These are phyloP conservation scores for Oxystoma pomonae DNA, from an alignment of 2,888 invertebrate genomes.

Conservation along the genomic window DNA sequence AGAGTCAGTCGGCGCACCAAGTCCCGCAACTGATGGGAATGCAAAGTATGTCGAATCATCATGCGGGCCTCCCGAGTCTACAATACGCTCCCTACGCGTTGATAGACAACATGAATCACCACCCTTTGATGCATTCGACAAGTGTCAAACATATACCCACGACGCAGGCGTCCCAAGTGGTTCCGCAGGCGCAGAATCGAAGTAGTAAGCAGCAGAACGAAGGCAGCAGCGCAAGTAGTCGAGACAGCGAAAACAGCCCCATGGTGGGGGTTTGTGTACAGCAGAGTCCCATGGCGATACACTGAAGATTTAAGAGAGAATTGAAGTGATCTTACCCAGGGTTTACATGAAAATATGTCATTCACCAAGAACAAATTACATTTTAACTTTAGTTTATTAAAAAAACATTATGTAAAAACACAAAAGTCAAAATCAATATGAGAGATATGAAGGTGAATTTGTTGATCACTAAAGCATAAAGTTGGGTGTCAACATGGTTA, in stretches of 20 bases:
- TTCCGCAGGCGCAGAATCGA: conserved; percentile 37
- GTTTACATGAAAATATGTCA: too few species aligned
- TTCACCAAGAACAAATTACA: too few species aligned
- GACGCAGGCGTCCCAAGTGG: conserved; percentile 19
- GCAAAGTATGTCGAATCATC: conserved; percentile 16
- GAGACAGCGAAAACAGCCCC: conserved; percentile 63
- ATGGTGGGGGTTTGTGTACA: conserved; percentile 89
- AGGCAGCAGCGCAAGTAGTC: conserved; percentile 7
- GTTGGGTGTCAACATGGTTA: too few species aligned
- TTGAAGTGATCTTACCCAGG: too few species aligned
- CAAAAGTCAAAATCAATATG: too few species aligned
- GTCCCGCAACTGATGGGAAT: neutral
- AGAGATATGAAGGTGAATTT: too few species aligned
- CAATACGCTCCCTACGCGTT: conserved; percentile 48
- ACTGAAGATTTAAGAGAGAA: too few species aligned
- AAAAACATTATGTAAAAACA: too few species aligned
- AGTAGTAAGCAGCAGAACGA: conserved; percentile 7
- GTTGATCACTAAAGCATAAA: too few species aligned
- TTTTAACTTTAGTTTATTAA: too few species aligned
- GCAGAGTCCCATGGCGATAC: conserved; percentile 91
- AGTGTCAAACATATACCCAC: conserved; percentile 14
- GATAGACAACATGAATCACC: conserved; percentile 32
- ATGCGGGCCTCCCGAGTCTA: conserved; percentile 40
- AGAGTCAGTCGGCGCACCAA: neutral
- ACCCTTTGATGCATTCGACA: conserved; percentile 38